Evolutionary conservation across 2,797 vertebrate genomes (phyloP).

Genomic region (Eupleurogrammus muticus): DNA sequence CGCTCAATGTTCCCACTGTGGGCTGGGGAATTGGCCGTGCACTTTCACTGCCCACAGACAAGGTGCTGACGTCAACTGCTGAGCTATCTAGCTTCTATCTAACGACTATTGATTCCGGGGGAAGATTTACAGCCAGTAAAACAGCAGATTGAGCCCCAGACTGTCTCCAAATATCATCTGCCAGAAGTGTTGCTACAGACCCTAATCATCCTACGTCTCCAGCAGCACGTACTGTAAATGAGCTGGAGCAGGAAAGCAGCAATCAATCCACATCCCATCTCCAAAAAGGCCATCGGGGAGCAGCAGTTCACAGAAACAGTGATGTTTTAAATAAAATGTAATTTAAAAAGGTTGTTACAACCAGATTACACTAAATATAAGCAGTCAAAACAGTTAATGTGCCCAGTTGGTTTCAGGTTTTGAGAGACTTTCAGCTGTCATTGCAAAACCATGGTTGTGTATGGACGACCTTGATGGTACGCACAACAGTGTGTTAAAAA

Average conservation of each 20-base stretch:
- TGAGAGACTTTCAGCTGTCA: background rate
- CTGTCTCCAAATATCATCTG: conserved; percentile 57
- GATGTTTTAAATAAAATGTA: conserved; percentile 21
- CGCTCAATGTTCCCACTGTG: conserved; percentile 19
- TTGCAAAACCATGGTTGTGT: background rate
- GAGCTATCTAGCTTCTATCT: conserved; percentile 35
- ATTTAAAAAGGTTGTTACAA: conserved; percentile 11
- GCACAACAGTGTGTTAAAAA: conserved; percentile 2
- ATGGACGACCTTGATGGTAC: background rate
- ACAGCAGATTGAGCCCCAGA: conserved; percentile 45
- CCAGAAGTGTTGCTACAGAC: conserved; percentile 46
- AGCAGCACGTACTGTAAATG: conserved; percentile 39
- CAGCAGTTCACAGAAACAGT: conserved; percentile 15
- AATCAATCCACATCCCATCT: conserved; percentile 68
- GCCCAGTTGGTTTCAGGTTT: background rate
- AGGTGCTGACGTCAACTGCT: conserved; percentile 64
- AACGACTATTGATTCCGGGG: conserved; percentile 28
- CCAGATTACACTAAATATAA: background rate
- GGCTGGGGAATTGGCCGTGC: conserved; percentile 33
- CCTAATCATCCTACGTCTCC: conserved; percentile 49
- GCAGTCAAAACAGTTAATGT: background rate
- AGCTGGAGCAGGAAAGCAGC: conserved; percentile 67
- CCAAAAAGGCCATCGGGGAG: conserved; percentile 42
- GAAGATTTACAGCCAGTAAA: conserved; percentile 37
- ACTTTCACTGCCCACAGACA: conserved; percentile 59